These are phyloP conservation scores for Olivierus martensii DNA, from an alignment of 1,140 invertebrate genomes.

Conservation along the genomic window DNA sequence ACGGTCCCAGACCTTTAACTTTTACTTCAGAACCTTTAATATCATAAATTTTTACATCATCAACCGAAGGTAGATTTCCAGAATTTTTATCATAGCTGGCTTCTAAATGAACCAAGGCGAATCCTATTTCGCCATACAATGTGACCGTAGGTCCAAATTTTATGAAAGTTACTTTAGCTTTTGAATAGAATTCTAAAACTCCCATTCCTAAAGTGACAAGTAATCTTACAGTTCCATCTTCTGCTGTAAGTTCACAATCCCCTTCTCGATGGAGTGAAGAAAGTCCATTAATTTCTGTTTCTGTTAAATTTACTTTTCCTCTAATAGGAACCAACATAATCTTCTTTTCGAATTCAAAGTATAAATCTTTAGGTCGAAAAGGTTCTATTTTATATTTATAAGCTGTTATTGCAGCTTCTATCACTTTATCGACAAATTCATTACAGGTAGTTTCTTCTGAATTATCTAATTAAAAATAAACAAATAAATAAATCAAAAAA, in stretches of 20 bases:
- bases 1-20: slow-evolving; percentile 4
- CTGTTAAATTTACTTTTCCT: slow-evolving; percentile 10
- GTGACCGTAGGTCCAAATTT: slow-evolving; percentile 7
- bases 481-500: no score
- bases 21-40: slow-evolving; percentile 10
- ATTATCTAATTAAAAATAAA: no score
- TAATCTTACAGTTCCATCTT: slow-evolving; percentile 6
- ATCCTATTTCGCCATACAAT: slow-evolving; percentile 5
- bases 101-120: slow-evolving; percentile 5
- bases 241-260: slow-evolving; percentile 5
- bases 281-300: slow-evolving; percentile 7
- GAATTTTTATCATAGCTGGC: not conserved
- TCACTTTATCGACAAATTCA: slow-evolving; percentile 9
- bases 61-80: slow-evolving; percentile 6
- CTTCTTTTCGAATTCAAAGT: slow-evolving; percentile 6
- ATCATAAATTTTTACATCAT: slow-evolving; percentile 10
- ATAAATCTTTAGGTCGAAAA: slow-evolving; percentile 1
- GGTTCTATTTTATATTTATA: slow-evolving; percentile 10
- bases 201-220: slow-evolving; percentile 3
- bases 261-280: slow-evolving; percentile 7
- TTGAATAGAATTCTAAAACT: slow-evolving; percentile 8
- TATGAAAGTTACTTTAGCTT: slow-evolving; percentile 11
- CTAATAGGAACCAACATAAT: slow-evolving; percentile 6
- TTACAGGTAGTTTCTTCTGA: not conserved
- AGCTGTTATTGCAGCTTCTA: slow-evolving; percentile 6